Percentiles rank a stretch among this genome's conserved stretches.
These are phyloP conservation scores for Zapus hudsonius DNA, from an alignment of 2,113 vertebrate species.

Conservation along the genomic window DNA sequence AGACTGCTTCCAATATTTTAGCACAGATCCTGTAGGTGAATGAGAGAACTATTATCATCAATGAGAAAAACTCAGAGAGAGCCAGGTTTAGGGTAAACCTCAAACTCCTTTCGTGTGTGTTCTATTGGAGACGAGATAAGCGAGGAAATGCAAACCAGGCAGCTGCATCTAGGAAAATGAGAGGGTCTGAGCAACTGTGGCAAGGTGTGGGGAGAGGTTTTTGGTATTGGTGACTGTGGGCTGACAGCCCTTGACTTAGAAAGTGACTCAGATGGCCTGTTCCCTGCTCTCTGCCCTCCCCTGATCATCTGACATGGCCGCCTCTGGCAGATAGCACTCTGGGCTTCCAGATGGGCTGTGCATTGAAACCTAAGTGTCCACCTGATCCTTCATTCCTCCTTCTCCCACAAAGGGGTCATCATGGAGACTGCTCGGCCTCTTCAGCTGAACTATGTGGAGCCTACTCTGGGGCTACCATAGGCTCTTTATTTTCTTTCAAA, in stretches of 20 bases:
- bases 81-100: not conserved
- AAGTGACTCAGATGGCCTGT: not conserved
- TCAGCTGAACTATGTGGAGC: no score
- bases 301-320: not conserved
- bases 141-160: not conserved
- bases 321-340: not conserved
- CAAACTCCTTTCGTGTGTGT: no score
- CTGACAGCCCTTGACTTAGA: not conserved
- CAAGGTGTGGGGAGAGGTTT: not conserved
- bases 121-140: not conserved
- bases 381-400: not conserved
- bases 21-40: no score
- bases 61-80: not conserved
- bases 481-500: no score
- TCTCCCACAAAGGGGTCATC: fast-evolving
- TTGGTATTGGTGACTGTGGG: not conserved
- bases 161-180: not conserved
- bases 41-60: not conserved
- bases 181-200: not conserved
- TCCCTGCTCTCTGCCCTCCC: not conserved
- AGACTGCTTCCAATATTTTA: not conserved
- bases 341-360: not conserved
- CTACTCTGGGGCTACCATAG: not conserved
- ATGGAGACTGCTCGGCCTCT: not conserved
- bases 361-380: not conserved